Evolutionary conservation across 2,113 vertebrate genomes (phyloP).

Genomic region (Sylvietta virens): DNA sequence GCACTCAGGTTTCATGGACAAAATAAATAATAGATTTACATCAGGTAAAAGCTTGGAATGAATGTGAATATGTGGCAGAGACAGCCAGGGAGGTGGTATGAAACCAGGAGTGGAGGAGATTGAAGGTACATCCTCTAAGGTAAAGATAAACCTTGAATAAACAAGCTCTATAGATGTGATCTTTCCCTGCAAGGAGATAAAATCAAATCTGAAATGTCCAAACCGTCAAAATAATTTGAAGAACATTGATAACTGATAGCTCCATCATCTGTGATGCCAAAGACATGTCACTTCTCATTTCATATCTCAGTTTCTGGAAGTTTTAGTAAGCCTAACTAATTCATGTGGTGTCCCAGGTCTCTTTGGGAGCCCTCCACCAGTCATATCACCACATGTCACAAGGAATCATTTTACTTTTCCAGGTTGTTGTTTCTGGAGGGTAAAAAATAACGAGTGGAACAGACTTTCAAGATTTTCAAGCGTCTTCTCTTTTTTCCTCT

Average conservation of each 20-base stretch:
- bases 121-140: not conserved
- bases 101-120: not conserved
- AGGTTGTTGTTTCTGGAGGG: not conserved
- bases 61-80: not conserved
- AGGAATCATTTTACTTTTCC: not conserved
- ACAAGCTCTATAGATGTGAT: too few relatives aligned
- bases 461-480: not conserved
- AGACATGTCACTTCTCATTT: not conserved
- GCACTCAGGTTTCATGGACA: not conserved
- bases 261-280: not conserved
- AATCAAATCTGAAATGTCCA: not conserved
- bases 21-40: not conserved
- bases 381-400: not conserved
- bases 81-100: not conserved
- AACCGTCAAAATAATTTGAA: not conserved
- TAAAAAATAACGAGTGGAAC: not conserved
- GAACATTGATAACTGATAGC: not conserved
- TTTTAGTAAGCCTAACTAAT: not conserved
- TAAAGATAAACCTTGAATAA: not conserved
- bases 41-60: not conserved
- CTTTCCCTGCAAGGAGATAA: not conserved
- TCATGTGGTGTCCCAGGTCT: not conserved
- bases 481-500: not conserved
- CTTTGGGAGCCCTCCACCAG: not conserved
- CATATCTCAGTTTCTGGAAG: not conserved